Conservation (phyloP, 2,113 vertebrate species). For the Symphodus melops region DNA sequence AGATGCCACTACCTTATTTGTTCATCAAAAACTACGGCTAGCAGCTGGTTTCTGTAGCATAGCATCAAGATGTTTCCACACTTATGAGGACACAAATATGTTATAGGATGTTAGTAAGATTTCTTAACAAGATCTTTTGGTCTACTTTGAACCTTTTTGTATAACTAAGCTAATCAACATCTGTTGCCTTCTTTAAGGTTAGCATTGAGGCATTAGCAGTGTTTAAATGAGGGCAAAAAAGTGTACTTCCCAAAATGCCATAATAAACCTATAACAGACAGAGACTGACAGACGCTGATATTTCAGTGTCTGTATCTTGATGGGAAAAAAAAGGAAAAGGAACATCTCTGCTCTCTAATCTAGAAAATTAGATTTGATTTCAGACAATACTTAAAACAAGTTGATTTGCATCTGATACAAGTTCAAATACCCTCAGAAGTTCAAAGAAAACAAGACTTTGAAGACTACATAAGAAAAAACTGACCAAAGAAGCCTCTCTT, state of each 20-base stretch:
- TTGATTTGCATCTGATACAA: slow-evolving; percentile 27
- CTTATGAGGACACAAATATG: too few species aligned
- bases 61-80: too few species aligned
- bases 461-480: slow-evolving; percentile 12
- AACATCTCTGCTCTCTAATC: slow-evolving; percentile 1
- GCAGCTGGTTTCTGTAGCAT: too few species aligned
- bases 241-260: not conserved
- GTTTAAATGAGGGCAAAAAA: not conserved
- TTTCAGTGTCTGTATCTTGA: not conserved
- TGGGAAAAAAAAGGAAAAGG: not conserved
- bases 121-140: too few species aligned
- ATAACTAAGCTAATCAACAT: not conserved
- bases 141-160: too few species aligned
- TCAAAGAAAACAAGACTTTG: slow-evolving; percentile 12
- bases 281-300: not conserved
- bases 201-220: too few species aligned
- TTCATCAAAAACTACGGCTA: too few species aligned
- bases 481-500: not conserved
- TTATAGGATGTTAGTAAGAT: too few species aligned
- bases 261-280: not conserved
- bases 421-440: slow-evolving; percentile 3
- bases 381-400: slow-evolving; percentile 29
- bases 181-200: not conserved
- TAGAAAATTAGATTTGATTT: slow-evolving; percentile 21
- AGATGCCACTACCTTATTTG: too few species aligned